Evolutionary conservation across 2,797 vertebrate species (phyloP).

Genomic region (Hoplostethus atlanticus): DNA sequence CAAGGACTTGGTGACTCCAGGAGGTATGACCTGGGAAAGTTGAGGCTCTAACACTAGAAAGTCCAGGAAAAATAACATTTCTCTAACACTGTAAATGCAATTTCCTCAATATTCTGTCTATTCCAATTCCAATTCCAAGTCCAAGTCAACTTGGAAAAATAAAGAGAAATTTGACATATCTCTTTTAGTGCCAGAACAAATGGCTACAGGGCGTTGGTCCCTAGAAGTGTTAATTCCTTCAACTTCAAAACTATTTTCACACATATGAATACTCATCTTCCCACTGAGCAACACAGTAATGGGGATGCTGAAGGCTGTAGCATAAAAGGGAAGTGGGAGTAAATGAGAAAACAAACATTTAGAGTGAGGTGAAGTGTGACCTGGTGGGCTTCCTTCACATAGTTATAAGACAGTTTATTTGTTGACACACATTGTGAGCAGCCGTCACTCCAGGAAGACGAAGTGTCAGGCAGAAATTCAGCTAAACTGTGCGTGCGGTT

Average conservation of each 20-base stretch:
- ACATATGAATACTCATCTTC: conserved; percentile 31
- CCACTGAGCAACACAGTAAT: conserved; percentile 27
- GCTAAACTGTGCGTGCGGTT: conserved; percentile 25
- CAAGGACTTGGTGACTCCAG: conserved; percentile 80
- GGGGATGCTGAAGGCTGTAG: conserved; percentile 3
- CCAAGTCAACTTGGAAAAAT: no score
- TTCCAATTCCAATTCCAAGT: no score
- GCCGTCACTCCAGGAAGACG: conserved; percentile 3
- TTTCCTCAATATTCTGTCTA: no score
- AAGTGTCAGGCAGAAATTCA: no score
- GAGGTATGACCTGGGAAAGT: conserved; percentile 75
- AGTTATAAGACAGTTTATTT: conserved; percentile 24
- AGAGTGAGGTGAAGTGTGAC: conserved; percentile 17
- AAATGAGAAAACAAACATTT: conserved; percentile 1
- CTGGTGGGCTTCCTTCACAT: conserved; percentile 13
- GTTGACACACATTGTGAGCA: conserved; percentile 20
- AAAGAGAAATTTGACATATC: no score
- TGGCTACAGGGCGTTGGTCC: no score
- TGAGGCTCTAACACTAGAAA: neutral
- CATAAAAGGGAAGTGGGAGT: conserved; percentile 6
- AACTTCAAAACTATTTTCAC: neutral
- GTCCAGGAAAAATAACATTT: no score
- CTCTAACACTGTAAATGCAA: no score
- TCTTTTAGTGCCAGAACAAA: no score
- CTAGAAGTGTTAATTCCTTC: no score